phyloP scores from a whole-genome alignment of 2,113 vertebrate species.

The Mustelus asterias region DNA sequence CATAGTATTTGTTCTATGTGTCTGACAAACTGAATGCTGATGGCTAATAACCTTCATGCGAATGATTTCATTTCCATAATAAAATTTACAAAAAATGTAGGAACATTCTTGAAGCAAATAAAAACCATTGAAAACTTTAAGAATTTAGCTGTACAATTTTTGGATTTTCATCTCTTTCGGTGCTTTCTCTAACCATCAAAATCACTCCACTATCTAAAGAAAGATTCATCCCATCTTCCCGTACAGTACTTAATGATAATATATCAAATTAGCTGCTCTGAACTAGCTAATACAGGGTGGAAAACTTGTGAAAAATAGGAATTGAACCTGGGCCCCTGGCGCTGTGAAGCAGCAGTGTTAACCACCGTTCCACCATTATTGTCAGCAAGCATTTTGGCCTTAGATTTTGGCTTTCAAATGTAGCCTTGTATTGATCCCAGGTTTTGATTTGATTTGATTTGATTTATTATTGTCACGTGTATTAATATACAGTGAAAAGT shows the following conservation, averaged over 20 bases:
- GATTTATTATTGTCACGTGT: no score
- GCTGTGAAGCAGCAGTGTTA: no score
- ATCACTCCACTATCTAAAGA: background rate
- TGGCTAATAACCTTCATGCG: conserved; percentile 49
- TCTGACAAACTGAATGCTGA: conserved; percentile 54
- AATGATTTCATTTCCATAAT: conserved; percentile 43
- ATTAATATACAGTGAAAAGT: no score
- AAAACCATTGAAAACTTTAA: background rate
- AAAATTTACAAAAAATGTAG: background rate
- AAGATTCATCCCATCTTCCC: background rate
- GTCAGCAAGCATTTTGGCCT: no score
- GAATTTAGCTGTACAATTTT: background rate
- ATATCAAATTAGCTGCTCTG: background rate
- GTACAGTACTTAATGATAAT: background rate
- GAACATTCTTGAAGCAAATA: background rate
- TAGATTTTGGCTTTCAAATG: background rate
- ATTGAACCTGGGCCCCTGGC: no score
- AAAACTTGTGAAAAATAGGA: background rate
- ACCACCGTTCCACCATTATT: no score
- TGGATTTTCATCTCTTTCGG: background rate
- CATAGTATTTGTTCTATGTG: conserved; percentile 63
- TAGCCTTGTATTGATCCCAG: background rate
- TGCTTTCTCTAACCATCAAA: background rate
- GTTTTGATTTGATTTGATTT: background rate
- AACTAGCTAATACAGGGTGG: background rate